Percentiles rank a stretch among this genome's conserved stretches.
These are phyloP conservation scores for Anthopleura xanthogrammica DNA, from an alignment of 92 coral and sea anemone genomes.

Conservation along the genomic window DNA sequence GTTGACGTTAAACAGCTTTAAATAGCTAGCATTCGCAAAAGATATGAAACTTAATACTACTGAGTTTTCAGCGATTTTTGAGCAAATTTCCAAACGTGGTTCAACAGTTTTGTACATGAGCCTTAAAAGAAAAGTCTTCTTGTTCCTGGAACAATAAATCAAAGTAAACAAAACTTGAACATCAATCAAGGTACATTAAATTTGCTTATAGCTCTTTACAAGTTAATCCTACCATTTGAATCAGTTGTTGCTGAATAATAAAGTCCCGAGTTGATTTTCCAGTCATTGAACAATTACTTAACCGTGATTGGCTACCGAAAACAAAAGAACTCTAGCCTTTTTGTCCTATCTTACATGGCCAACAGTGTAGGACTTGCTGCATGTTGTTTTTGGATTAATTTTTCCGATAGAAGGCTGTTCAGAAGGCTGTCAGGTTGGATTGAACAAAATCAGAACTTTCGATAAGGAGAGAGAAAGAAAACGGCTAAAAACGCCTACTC, in stretches of 20 bases:
- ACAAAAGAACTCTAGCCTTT: background rate
- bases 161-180: background rate
- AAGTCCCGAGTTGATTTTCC: background rate
- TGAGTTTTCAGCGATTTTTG: no score
- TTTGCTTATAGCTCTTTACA: background rate
- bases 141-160: background rate
- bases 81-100: background rate
- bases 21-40: no score
- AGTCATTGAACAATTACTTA: background rate
- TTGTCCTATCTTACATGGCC: background rate
- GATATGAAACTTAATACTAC: no score
- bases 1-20: no score
- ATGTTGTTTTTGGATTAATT: no score
- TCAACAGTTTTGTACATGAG: background rate
- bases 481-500: no score
- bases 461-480: no score
- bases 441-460: no score
- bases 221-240: background rate
- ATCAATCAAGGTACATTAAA: background rate
- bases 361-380: no score
- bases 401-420: background rate
- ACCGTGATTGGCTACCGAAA: background rate
- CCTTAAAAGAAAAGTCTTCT: background rate
- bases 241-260: background rate
- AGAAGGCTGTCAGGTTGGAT: no score